A percentile compares a stretch with the other conserved stretches of the same genome.
These are phyloP conservation scores for Ascaphus truei DNA, from an alignment of 2,113 vertebrate genomes.

Conservation along the genomic window DNA sequence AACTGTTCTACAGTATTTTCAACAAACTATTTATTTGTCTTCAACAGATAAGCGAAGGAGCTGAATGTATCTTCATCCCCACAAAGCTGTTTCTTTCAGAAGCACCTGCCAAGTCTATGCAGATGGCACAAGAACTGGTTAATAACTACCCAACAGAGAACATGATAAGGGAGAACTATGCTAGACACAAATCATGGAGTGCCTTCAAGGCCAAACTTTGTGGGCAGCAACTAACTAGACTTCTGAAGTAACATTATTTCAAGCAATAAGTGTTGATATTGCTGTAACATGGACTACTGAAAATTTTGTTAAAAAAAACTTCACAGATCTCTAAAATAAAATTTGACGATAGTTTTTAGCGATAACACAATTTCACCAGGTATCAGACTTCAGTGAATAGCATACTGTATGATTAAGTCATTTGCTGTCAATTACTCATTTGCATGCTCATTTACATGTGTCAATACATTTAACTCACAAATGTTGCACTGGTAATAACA, in stretches of 20 bases:
- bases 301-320: too few species aligned
- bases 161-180: constrained; percentile 2
- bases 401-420: too few species aligned
- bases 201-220: constrained; percentile 32
- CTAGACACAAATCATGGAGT: constrained; percentile 9
- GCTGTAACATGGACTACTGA: too few species aligned
- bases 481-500: too few species aligned
- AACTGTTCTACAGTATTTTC: too few species aligned
- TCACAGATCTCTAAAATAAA: too few species aligned
- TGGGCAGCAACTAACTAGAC: background rate
- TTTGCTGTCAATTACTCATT: too few species aligned
- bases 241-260: background rate
- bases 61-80: constrained; percentile 41
- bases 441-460: too few species aligned
- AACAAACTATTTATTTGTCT: constrained; percentile 6
- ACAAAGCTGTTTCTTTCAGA: constrained; percentile 38
- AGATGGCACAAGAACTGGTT: background rate
- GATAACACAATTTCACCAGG: too few species aligned
- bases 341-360: too few species aligned
- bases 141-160: constrained; percentile 20
- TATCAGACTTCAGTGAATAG: too few species aligned
- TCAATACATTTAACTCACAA: too few species aligned
- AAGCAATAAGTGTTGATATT: constrained; percentile 15
- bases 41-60: constrained; percentile 41
- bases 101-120: constrained; percentile 25